Base-by-base conservation (phyloP, 2,888 invertebrate species). In the Laothoe populi region DNA sequence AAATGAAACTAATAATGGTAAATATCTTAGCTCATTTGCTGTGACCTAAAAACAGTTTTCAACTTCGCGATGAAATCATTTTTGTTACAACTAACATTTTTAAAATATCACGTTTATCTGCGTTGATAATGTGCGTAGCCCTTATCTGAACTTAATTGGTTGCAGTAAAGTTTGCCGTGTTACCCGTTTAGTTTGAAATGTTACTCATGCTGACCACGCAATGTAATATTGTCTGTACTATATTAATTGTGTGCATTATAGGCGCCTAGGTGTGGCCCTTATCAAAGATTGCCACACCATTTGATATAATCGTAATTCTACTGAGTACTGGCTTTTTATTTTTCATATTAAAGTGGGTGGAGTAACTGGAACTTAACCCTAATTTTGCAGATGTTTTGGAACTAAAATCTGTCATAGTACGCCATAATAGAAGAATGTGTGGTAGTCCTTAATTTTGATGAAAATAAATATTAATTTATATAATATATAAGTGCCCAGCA, bases 111-210 rank as follows among this genome's bases (percentile, higher is more conserved):
- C 71, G 66, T 82, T 86, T 88, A 87, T 85, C 83, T 79, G 61
- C 57, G 66, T 61, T 77, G 87, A 89, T 87, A 88, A 84, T 75
- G 66, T 66, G 42, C 31, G 31, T 31, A 71, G 82, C 83, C 84
- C 84, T 90, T 90, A 90, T 90, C 90, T 81, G 71, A 72, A 74
- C 74, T 78, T 87, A 88, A 87, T 88, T 87, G 79, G 78, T 73
- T 73, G 76, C 73, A 70, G 59, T 66, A 70, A 64, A 65, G 73
- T 79, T 78, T 81, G 73, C 63, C 64, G 60, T 68, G 68, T 70
- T 75, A 84, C 71, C 81, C 78, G 63, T 65, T 74, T 57, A 57
- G 64, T 68, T 76, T 67, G 40, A 72, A 73, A 68, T 70, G 76
- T 63, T 57, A 35, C 21, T 64, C 0, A 59, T 44, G 35, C 16